Evolutionary conservation across 1,140 invertebrate species (phyloP).

Genomic region (Tigriopus japonicus): DNA sequence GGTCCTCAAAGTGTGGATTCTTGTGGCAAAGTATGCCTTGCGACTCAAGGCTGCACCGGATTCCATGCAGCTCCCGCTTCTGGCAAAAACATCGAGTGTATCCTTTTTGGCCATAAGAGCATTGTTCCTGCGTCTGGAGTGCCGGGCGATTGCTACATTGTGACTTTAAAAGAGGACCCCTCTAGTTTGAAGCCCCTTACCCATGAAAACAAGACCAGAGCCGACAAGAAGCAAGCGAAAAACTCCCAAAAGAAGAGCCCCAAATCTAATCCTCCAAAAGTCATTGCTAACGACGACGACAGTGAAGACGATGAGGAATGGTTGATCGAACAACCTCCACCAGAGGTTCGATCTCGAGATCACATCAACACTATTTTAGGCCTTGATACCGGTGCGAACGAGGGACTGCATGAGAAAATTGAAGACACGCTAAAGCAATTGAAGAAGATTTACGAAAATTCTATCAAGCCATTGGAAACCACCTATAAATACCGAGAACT

Average conservation of each 20-base stretch:
- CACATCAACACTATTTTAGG: constrained; percentile 3
- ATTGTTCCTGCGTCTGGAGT: constrained; percentile 11
- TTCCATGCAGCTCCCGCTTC: not conserved
- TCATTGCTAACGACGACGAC: constrained; percentile 4
- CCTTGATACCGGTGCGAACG: constrained; percentile 40
- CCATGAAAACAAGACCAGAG: not conserved
- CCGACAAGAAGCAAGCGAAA: not conserved
- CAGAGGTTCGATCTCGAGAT: not conserved
- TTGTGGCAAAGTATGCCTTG: not conserved
- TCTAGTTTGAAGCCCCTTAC: not conserved
- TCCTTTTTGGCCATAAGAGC: constrained; percentile 3
- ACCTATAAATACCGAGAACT: constrained; percentile 79
- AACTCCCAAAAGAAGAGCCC: not conserved
- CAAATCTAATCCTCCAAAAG: constrained; percentile 5
- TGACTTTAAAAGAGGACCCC: not conserved
- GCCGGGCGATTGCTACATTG: constrained; percentile 9
- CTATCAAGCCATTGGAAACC: constrained; percentile 70
- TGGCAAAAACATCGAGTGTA: not conserved
- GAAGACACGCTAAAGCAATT: constrained; percentile 60
- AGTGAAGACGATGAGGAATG: constrained; percentile 12
- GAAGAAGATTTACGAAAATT: constrained; percentile 64
- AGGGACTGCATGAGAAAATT: constrained; percentile 41
- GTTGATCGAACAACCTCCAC: constrained; percentile 7
- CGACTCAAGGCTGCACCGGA: constrained; percentile 11
- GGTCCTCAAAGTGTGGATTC: not conserved